phyloP scores from a whole-genome alignment of 2,888 invertebrate species.

The Dicyrtomina minuta region DNA sequence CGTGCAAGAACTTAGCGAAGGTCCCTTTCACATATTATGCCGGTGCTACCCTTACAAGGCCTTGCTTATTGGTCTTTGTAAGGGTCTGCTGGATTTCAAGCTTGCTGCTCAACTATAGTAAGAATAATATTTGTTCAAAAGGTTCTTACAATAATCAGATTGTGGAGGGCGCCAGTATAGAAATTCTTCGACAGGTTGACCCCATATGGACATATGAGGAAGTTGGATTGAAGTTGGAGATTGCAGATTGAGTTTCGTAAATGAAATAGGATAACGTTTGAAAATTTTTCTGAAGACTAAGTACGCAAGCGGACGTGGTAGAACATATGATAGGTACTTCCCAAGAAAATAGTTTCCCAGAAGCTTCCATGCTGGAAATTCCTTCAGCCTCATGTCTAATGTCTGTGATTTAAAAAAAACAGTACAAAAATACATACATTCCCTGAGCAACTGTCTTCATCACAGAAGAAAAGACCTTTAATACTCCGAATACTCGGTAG shows the following conservation, averaged over 20 bases:
- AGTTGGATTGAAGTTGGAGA: conserved; percentile 1
- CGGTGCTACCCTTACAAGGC: no score
- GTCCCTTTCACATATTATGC: no score
- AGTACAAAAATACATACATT: no score
- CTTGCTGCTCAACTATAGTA: no score
- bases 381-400: conserved; percentile 7
- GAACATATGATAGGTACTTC: conserved; percentile 14
- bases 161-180: conserved; percentile 26
- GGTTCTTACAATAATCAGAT: conserved; percentile 30
- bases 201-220: conserved; percentile 35
- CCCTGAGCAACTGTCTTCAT: no score
- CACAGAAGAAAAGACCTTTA: no score
- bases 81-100: no score
- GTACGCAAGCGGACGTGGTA: conserved; percentile 25
- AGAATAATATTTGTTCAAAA: no score
- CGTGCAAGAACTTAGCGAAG: no score
- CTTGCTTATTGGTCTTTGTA: no score
- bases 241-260: conserved; percentile 29
- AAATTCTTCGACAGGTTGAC: conserved; percentile 37
- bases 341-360: conserved; percentile 30
- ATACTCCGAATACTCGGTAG: no score
- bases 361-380: conserved; percentile 31
- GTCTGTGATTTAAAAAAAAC: conserved; percentile 20
- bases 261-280: conserved; percentile 28
- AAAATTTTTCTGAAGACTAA: conserved; percentile 20